These are phyloP conservation scores for Burhinus oedicnemus DNA, from an alignment of 2,113 vertebrate species.

Conservation along the genomic window DNA sequence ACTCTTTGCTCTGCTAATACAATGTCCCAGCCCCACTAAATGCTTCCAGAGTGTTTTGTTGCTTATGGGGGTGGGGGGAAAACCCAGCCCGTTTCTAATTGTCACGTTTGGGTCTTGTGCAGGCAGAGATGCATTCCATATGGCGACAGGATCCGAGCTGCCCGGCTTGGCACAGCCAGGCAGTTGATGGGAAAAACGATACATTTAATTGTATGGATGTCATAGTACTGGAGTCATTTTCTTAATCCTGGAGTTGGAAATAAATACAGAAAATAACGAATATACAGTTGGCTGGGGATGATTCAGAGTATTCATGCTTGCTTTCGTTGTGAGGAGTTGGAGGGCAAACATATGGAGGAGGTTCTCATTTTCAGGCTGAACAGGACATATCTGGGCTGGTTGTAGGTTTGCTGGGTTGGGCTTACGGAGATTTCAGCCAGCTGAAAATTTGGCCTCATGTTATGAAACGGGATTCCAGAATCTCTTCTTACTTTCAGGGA, in stretches of 20 bases:
- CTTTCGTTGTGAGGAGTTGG: not conserved
- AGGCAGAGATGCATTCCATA: not conserved
- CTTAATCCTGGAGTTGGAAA: conserved; percentile 8
- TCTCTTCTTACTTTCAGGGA: not conserved
- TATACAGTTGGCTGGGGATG: not conserved
- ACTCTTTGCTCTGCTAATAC: not conserved
- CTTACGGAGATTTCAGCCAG: not conserved
- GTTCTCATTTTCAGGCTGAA: not conserved
- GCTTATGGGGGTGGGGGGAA: not conserved
- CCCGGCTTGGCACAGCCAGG: not conserved
- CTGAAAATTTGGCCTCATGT: not conserved
- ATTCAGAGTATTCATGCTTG: not conserved
- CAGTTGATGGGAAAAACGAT: conserved; percentile 9
- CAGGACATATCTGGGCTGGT: not conserved
- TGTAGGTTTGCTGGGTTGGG: not conserved
- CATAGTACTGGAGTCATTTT: not conserved
- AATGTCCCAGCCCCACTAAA: not conserved
- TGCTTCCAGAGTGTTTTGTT: not conserved
- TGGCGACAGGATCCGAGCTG: not conserved
- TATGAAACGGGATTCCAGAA: not conserved
- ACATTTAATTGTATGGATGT: not conserved
- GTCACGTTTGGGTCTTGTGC: not conserved
- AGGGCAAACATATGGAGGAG: not conserved
- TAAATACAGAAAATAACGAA: not conserved
- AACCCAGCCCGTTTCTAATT: not conserved